Evolutionary conservation across 2,797 vertebrate species (phyloP).

Genomic region (Arrhamphus sclerolepis): DNA sequence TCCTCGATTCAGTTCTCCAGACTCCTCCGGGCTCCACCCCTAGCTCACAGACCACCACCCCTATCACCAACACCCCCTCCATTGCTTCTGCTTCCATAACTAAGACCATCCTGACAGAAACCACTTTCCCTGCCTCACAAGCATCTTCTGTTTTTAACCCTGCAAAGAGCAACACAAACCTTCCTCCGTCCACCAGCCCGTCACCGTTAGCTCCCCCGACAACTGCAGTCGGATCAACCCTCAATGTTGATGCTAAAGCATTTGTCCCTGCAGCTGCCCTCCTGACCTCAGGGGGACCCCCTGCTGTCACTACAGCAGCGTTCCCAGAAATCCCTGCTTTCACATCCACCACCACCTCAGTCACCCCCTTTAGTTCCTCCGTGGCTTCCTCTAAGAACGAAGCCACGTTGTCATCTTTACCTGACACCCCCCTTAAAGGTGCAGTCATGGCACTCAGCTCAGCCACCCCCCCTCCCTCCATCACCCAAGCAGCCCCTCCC

Average conservation of each 20-base stretch:
- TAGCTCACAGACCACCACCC: slow-evolving; percentile 64
- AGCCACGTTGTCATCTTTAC: slow-evolving; percentile 11
- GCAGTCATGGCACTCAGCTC: slow-evolving; percentile 41
- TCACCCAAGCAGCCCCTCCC: slow-evolving; percentile 69
- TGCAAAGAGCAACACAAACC: slow-evolving; percentile 43
- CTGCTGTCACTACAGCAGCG: slow-evolving; percentile 7
- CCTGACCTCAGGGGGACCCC: slow-evolving; percentile 17
- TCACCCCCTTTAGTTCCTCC: slow-evolving; percentile 21
- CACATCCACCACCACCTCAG: slow-evolving; percentile 3
- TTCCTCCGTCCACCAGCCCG: slow-evolving; percentile 26
- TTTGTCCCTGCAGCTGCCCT: slow-evolving; percentile 67
- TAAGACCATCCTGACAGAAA: slow-evolving; percentile 53
- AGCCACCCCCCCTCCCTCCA: slow-evolving; percentile 50
- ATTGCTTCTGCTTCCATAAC: slow-evolving; percentile 39
- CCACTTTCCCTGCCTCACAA: slow-evolving; percentile 31
- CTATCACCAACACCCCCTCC: slow-evolving; percentile 59
- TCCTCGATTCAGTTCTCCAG: slow-evolving; percentile 79
- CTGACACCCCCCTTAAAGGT: slow-evolving; percentile 26
- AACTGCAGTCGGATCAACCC: slow-evolving; percentile 50
- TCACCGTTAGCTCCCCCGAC: slow-evolving; percentile 21
- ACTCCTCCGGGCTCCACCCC: slow-evolving; percentile 71
- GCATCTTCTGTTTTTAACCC: slow-evolving; percentile 25
- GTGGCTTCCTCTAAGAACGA: slow-evolving; percentile 32
- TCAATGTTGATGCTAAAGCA: slow-evolving; percentile 73
- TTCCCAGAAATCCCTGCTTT: neutral